phyloP scores from a whole-genome alignment of 1,140 invertebrate species.

The Drosophila mojavensis region DNA sequence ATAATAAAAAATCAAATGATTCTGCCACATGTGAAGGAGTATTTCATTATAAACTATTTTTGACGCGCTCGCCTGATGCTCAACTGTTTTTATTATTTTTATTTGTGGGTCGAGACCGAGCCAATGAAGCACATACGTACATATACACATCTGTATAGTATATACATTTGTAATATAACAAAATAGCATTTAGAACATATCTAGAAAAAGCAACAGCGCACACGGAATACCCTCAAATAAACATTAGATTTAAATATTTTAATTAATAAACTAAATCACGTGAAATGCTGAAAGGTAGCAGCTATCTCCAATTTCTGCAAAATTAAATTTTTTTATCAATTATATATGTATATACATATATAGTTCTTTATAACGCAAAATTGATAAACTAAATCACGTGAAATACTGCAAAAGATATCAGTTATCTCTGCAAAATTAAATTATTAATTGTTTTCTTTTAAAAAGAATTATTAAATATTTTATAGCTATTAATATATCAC shows the following conservation, averaged over 20 bases:
- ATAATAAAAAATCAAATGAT: neutral
- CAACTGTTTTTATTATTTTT: slow-evolving; percentile 24
- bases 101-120: slow-evolving; percentile 16
- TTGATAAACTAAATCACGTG: too few relatives aligned
- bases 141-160: slow-evolving; percentile 19
- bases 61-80: slow-evolving; percentile 53
- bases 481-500: neutral
- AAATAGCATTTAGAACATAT: slow-evolving; percentile 16
- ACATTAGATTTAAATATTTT: neutral
- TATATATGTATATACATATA: too few relatives aligned
- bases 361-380: too few relatives aligned
- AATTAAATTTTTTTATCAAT: too few relatives aligned
- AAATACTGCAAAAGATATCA: neutral
- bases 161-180: slow-evolving; percentile 27
- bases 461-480: neutral
- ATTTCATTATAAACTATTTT: slow-evolving; percentile 64
- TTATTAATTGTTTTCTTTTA: too few relatives aligned
- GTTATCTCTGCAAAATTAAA: neutral
- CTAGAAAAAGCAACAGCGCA: neutral
- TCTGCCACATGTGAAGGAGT: slow-evolving; percentile 15
- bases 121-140: slow-evolving; percentile 32
- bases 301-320: neutral
- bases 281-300: neutral
- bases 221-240: neutral
- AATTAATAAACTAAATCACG: too few relatives aligned